Percentiles rank a stretch among this genome's conserved stretches.
phyloP scores from a whole-genome alignment of 2,888 invertebrate genomes.

The Troides aeacus region DNA sequence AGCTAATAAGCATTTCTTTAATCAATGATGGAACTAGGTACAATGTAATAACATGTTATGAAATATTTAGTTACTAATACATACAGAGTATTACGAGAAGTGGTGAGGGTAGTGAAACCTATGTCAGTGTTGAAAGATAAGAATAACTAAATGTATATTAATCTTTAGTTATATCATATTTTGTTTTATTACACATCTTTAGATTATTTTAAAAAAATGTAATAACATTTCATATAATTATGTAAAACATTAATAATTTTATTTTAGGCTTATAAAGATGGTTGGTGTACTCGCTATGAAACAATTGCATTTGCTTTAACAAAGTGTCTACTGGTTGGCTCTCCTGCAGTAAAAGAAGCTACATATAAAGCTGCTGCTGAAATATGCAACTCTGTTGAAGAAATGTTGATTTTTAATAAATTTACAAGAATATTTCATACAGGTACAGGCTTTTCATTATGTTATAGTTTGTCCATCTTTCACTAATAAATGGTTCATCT shows the following conservation, averaged over 20 bases:
- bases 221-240: not conserved
- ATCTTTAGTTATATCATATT: no score
- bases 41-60: no score
- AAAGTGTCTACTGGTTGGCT: constrained; percentile 73
- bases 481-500: no score
- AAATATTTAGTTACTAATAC: no score
- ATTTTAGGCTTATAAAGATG: constrained; percentile 71
- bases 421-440: constrained; percentile 76
- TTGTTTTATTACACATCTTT: no score
- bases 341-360: constrained; percentile 66
- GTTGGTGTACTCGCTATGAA: constrained; percentile 76
- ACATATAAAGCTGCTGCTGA: constrained; percentile 76
- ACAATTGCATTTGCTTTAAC: constrained; percentile 83
- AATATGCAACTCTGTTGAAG: constrained; percentile 82
- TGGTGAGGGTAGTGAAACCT: no score
- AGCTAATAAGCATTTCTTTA: not conserved
- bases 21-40: not conserved
- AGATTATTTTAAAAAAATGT: no score
- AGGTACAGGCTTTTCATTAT: constrained; percentile 46
- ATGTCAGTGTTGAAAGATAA: no score
- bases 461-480: not conserved
- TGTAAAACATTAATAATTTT: constrained; percentile 14
- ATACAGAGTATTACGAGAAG: no score
- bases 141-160: no score
- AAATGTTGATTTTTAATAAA: constrained; percentile 82